Evolutionary conservation across 2,797 vertebrate species (phyloP).

Genomic region (Oophaga sylvatica): DNA sequence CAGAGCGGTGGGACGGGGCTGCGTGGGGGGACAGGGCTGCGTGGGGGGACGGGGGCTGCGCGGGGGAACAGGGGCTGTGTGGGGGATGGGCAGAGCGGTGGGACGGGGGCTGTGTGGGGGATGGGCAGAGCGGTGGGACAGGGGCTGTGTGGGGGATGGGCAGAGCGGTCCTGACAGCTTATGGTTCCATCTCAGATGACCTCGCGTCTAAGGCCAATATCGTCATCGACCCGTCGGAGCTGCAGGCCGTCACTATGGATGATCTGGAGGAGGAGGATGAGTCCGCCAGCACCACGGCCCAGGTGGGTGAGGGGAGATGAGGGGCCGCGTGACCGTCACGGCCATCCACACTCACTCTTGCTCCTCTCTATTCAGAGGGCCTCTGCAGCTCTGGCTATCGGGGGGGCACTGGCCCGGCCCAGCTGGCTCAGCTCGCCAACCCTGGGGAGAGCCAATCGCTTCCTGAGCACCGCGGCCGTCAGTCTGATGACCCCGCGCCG

Average conservation of each 20-base stretch:
- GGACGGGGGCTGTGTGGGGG: too few relatives aligned
- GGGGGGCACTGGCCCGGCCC: conserved; percentile 86
- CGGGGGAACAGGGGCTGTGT: too few relatives aligned
- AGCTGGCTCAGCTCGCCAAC: conserved; percentile 97
- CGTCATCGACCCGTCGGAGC: conserved; percentile 91
- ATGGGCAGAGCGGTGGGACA: neutral
- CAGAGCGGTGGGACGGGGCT: too few relatives aligned
- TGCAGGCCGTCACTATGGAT: conserved; percentile 92
- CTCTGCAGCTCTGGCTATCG: conserved; percentile 83
- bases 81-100: too few relatives aligned
- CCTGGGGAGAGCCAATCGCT: conserved; percentile 91
- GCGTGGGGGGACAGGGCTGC: too few relatives aligned
- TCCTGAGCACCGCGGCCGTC: conserved; percentile 92
- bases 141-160: neutral
- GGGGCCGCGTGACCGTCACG: neutral
- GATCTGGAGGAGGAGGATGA: conserved; percentile 97
- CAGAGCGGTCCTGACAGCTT: neutral
- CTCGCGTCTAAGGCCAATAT: conserved; percentile 93
- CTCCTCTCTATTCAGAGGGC: conserved; percentile 77
- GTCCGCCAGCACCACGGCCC: conserved; percentile 77
- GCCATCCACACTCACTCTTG: too few relatives aligned
- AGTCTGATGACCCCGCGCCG: conserved; percentile 94
- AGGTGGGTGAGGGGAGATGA: conserved; percentile 72
- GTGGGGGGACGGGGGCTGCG: too few relatives aligned
- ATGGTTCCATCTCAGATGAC: conserved; percentile 79